Conservation (phyloP, 1,140 invertebrate species). For the Brachionus calyciflorus region DNA sequence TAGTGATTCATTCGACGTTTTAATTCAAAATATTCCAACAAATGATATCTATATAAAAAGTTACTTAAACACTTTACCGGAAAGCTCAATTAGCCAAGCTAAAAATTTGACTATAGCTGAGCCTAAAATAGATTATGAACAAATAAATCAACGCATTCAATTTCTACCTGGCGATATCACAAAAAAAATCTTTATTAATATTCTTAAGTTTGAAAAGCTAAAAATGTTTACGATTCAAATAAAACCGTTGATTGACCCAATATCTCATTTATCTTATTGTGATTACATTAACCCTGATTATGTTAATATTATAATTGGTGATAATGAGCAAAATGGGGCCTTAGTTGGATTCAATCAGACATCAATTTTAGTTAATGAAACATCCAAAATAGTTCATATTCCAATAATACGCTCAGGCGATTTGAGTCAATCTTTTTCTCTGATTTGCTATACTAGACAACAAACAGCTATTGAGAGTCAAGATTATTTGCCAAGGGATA, state of each 20-base stretch:
- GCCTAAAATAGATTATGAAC: background rate
- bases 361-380: background rate
- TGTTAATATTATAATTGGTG: constrained; percentile 1
- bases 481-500: constrained; percentile 56
- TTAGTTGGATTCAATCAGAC: constrained; percentile 16
- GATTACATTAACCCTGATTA: constrained; percentile 29
- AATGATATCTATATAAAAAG: constrained; percentile 26
- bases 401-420: constrained; percentile 51
- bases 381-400: background rate
- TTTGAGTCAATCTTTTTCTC: constrained; percentile 52
- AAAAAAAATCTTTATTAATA: too few relatives aligned
- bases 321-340: background rate
- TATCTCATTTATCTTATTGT: background rate
- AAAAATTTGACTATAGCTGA: constrained; percentile 25
- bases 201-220: background rate
- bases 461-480: constrained; percentile 53
- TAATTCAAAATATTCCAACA: constrained; percentile 12
- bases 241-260: background rate
- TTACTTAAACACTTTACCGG: background rate
- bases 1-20: background rate
- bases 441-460: constrained; percentile 58
- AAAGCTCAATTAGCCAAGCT: background rate
- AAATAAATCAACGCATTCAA: background rate
- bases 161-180: constrained; percentile 27
- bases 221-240: constrained; percentile 15